Conservation (phyloP, 92 coral and sea anemone species). For the Zoanthus solanderi region DNA sequence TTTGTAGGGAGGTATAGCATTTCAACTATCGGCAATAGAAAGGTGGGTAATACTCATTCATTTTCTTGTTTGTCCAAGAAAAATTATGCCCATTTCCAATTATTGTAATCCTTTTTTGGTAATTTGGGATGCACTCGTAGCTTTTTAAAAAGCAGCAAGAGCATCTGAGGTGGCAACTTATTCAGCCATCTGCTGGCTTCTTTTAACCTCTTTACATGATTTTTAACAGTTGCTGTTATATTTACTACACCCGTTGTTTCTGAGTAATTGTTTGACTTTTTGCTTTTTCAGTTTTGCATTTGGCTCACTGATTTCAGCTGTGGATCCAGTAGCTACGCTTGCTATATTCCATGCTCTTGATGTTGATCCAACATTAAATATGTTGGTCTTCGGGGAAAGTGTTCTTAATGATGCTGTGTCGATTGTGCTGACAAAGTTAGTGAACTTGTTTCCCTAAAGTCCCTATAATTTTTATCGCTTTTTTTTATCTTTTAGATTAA, state of each 20-base stretch:
- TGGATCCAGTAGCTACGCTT: slow-evolving; percentile 98
- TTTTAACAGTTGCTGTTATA: background rate
- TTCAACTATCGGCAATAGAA: slow-evolving; percentile 89
- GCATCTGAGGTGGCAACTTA: no score
- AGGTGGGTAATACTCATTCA: slow-evolving; percentile 64
- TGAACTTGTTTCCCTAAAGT: background rate
- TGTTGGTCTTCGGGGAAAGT: slow-evolving; percentile 99
- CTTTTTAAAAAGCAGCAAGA: no score
- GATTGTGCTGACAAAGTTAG: slow-evolving; percentile 98
- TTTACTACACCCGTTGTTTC: no score
- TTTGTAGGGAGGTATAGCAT: slow-evolving; percentile 92
- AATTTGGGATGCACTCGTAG: background rate
- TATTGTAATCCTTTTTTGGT: background rate
- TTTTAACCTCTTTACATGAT: no score
- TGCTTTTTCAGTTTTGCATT: slow-evolving; percentile 91
- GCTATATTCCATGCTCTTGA: slow-evolving; percentile 98
- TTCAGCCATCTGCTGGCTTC: no score
- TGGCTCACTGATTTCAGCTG: slow-evolving; percentile 99
- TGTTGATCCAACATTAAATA: slow-evolving; percentile 98
- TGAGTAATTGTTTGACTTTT: background rate
- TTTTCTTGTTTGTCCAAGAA: no score
- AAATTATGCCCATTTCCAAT: background rate
- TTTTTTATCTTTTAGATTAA: no score
- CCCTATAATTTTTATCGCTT: no score
- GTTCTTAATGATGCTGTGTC: slow-evolving; percentile 99